Conservation (phyloP, 2,797 vertebrate genomes). For the Petrocephalus sullivani region DNA sequence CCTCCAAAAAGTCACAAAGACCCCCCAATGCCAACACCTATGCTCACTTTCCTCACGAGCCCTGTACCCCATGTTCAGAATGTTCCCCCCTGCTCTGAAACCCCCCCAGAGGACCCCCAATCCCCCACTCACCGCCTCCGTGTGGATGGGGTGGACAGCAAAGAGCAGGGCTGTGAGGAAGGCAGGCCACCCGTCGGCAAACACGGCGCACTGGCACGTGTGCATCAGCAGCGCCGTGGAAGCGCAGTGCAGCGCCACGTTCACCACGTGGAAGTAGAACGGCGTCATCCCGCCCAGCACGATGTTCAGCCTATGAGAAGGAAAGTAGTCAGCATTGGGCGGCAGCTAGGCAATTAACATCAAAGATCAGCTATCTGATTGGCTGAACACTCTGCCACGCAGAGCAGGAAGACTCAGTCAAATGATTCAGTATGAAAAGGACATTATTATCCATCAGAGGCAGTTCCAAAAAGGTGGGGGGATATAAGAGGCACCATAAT, state of each 20-base stretch:
- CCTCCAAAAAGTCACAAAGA: background rate
- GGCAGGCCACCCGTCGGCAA: constrained; percentile 68
- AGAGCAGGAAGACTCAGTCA: background rate
- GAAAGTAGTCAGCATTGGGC: background rate
- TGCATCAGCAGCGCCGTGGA: constrained; percentile 82
- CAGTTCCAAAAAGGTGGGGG: background rate
- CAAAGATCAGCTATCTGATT: background rate
- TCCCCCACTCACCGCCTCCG: constrained; percentile 81
- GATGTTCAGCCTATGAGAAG: constrained; percentile 75
- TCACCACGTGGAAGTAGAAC: constrained; percentile 83
- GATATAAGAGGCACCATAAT: no score
- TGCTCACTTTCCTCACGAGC: background rate
- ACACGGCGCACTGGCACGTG: constrained; percentile 76
- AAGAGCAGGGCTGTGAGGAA: constrained; percentile 83
- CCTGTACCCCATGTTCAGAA: constrained; percentile 1
- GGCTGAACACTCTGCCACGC: background rate
- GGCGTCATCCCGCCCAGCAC: constrained; percentile 81
- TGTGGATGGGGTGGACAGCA: constrained; percentile 70
- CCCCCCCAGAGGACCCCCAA: background rate
- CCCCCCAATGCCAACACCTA: background rate
- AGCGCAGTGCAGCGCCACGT: constrained; percentile 77
- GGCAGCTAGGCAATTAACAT: background rate
- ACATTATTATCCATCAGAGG: constrained; percentile 1
- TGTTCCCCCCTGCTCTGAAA: background rate
- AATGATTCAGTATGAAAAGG: background rate